Evolutionary conservation across 2,888 invertebrate genomes (phyloP), one percentile per base, ranked within the genome.

Genomic region (Ormyrus thymus): DNA sequence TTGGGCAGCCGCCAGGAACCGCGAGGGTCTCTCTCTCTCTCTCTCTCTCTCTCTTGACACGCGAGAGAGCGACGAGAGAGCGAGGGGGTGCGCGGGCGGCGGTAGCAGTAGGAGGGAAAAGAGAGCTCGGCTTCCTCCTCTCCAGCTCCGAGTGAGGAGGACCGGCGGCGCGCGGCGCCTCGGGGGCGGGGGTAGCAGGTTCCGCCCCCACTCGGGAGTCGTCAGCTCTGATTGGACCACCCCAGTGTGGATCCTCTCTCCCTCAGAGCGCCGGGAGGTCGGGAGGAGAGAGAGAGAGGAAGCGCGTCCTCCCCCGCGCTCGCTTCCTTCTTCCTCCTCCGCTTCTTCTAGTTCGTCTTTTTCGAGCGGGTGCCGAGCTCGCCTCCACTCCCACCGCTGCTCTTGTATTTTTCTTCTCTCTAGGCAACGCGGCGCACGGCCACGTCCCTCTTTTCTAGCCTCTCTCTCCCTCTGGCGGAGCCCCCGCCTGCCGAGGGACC

Each of bases 181-280:
- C 29, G 29, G 29, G 29, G 29, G 29, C 29, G 29, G 29, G 51
- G 58, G 55, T 15, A n/a, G 29, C 68, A 45, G 65, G 73, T 69
- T 69, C 76, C 65, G 84, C 88, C 87, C 87, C 87, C 86, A 87
- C 86, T 88, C 87, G 85, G 87, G 86, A 84, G 45, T 85, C 85
- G 85, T 85, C 85, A 85, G 82, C 86, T 87, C 87, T 88, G 88
- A 90, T 90, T 90, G 89, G 89, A 88, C 89, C 87, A 87, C 87
- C 88, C 87, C 86, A 85, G 85, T 43, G 1, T 59, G 48, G 46
- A 29, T 58, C 58, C 66, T 66, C 68, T 15, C 46, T 46, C 56
- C 48, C 58, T 50, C 29, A 29, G 29, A 29, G 1, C 29, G 29
- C 29, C 29, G 29, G 29, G 29, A 29, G 29, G 29, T 29, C 29